phyloP scores from a whole-genome alignment of 2,797 vertebrate genomes.

The Pipistrellus pipistrellus region DNA sequence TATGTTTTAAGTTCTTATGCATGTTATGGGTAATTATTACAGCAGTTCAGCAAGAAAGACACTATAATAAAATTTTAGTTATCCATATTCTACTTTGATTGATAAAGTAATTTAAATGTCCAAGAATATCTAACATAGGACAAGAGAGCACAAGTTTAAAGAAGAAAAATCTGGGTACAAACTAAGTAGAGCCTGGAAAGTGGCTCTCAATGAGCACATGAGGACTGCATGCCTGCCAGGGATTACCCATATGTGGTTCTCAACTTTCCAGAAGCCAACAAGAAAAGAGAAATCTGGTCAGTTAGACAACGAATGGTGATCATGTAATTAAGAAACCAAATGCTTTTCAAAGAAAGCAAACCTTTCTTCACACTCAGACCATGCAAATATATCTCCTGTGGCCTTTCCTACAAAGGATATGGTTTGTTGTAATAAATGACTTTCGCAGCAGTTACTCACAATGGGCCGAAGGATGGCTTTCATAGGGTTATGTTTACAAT shows the following conservation, averaged over 20 bases:
- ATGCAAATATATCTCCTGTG: neutral
- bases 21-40: neutral
- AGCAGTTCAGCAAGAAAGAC: neutral
- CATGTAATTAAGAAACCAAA: neutral
- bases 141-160: neutral
- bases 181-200: neutral
- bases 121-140: neutral
- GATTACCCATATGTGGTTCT: neutral
- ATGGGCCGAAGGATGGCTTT: neutral
- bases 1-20: slow-evolving; percentile 1
- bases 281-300: neutral
- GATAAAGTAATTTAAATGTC: neutral
- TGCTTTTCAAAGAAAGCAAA: neutral
- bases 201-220: neutral
- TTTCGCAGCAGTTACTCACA: neutral
- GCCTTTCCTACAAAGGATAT: neutral
- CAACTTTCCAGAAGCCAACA: neutral
- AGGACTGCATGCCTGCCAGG: neutral
- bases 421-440: neutral
- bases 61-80: slow-evolving; percentile 13
- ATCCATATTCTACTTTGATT: neutral
- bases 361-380: neutral
- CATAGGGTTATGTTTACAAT: neutral
- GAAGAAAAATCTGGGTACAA: neutral
- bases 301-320: neutral